Evolutionary conservation across 2,888 invertebrate genomes (phyloP).

Genomic region (Leptarthrus brevirostris): DNA sequence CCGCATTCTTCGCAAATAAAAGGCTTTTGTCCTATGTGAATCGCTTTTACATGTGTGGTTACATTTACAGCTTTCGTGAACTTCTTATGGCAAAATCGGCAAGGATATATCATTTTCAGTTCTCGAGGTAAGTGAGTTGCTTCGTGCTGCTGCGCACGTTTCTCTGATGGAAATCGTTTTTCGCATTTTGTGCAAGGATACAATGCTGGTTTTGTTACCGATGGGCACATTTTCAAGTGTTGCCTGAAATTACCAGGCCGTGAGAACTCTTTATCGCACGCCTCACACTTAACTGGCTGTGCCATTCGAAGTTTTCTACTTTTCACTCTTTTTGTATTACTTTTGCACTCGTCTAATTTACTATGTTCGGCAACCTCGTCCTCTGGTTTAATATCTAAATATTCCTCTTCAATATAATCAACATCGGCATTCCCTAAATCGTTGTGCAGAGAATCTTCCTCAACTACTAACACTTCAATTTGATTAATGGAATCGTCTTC

Average conservation of each 20-base stretch:
- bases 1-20: slow-evolving; percentile 69
- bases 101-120: slow-evolving; percentile 54
- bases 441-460: background rate
- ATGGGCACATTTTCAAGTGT: slow-evolving; percentile 18
- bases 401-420: background rate
- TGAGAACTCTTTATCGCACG: slow-evolving; percentile 42
- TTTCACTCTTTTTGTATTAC: background rate
- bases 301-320: background rate
- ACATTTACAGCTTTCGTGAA: slow-evolving; percentile 50
- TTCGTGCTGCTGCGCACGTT: slow-evolving; percentile 53
- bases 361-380: background rate
- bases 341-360: background rate
- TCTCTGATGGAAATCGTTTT: slow-evolving; percentile 54
- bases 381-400: slow-evolving; percentile 1
- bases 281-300: slow-evolving; percentile 26
- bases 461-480: slow-evolving; percentile 2
- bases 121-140: slow-evolving; percentile 54
- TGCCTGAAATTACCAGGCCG: background rate
- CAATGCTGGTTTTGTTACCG: background rate
- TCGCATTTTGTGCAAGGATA: slow-evolving; percentile 52
- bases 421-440: background rate
- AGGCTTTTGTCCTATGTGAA: slow-evolving; percentile 64
- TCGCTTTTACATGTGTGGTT: slow-evolving; percentile 55
- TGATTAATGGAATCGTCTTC: slow-evolving; percentile 1
- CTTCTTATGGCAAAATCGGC: slow-evolving; percentile 55